Base-by-base conservation (phyloP, 1,140 invertebrate genomes). In the Leptinotarsa texana region DNA sequence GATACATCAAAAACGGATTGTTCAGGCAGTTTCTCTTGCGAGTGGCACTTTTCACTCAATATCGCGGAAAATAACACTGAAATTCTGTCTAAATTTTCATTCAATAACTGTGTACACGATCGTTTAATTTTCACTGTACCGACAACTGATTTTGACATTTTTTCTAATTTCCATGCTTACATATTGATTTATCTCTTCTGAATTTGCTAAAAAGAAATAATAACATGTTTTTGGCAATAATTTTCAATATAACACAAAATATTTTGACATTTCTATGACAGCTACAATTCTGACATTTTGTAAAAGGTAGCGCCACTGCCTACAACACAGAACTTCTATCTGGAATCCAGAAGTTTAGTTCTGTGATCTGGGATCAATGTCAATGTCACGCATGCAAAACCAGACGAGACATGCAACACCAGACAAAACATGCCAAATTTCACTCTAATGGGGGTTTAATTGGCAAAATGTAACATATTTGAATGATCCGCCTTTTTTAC, bases 1-100 rank as follows among this genome's bases (percentile, higher is more conserved):
- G 75, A 69, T 51, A 85, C 83, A 69, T 85, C 83, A 13, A 78
- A 67, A 24, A 80, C 75, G 21, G 78, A 69, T 51, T 81, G 80
- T 65, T 83, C 79, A 67, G 21, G 62, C 73, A 57, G 70, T 63
- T 77, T 72, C 62, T 70, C 57, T 69, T 78, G 69, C 22, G 74
- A 63, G 62, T 57, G 22, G 72, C 71, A 69, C 67, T 80, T 78
- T 79, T 84, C 83, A 78, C 76, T 80, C 51, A 85, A 79, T 69
- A 79, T 76, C 5, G 84, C 84, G 72, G 84, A 81, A 80, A 83
- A 85, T 69, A 85, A 73, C 75, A 85, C 84, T 27, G 77, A 78
- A 73, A 85, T 83, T 63, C 83, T 78, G 73, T 82, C 81, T 71
- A 81, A 78, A 75, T 85, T 84, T 63, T 84, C 82, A 74, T 80